phyloP scores from a whole-genome alignment of 2,113 vertebrate species.

The Daboia siamensis region DNA sequence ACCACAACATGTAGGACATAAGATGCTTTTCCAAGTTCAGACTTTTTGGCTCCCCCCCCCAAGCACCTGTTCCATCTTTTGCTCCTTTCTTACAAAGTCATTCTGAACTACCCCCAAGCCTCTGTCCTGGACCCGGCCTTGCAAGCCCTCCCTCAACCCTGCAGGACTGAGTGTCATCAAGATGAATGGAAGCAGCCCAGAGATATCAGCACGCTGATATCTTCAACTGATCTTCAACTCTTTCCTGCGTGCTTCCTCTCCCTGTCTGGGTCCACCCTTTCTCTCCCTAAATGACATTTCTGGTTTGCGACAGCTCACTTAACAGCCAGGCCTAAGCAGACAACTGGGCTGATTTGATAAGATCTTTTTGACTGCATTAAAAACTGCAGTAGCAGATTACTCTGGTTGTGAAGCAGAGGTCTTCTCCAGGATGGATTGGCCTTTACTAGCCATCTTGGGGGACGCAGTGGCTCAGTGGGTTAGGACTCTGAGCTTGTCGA shows the following conservation, averaged over 20 bases:
- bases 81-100: neutral
- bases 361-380: neutral
- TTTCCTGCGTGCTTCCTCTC: accelerated
- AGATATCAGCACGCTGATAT: neutral
- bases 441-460: slow-evolving; percentile 22
- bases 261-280: neutral
- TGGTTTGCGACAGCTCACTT: slow-evolving; percentile 44
- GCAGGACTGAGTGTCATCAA: accelerated
- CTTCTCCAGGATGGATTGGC: slow-evolving; percentile 19
- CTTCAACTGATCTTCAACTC: accelerated
- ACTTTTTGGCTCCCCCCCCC: neutral
- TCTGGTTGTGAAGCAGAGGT: slow-evolving; percentile 14
- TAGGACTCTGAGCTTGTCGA: too few relatives aligned
- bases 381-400: slow-evolving; percentile 4
- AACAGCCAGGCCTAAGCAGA: slow-evolving; percentile 11
- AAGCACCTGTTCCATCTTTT: neutral
- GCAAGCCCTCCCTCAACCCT: neutral
- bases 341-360: slow-evolving; percentile 1
- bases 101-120: accelerated
- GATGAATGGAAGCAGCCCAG: neutral
- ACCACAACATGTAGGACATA: neutral
- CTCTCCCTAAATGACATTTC: slow-evolving; percentile 18
- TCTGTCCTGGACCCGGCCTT: neutral
- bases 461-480: too few relatives aligned
- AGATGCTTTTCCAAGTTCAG: neutral